Evolutionary conservation across 2,888 invertebrate genomes (phyloP).

Genomic region (Anoncus sp.): DNA sequence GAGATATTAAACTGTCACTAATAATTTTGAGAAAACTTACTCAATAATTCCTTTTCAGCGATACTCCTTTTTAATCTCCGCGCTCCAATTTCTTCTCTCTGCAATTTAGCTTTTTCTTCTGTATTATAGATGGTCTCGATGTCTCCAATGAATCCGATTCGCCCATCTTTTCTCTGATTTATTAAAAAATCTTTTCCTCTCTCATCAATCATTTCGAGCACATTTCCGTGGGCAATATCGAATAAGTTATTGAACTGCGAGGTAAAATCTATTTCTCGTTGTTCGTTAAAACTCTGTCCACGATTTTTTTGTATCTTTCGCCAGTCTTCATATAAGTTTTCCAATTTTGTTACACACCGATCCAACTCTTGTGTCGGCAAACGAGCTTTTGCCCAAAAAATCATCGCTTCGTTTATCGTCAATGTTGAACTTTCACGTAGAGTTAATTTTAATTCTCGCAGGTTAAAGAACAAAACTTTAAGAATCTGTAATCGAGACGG

Average conservation of each 20-base stretch:
- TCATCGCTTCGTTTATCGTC: constrained; percentile 54
- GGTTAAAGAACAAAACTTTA: constrained; percentile 62
- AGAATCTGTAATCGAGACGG: constrained; percentile 62
- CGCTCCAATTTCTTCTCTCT: neutral
- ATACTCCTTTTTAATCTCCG: constrained; percentile 5
- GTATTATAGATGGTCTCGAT: too few species aligned
- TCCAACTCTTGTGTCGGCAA: constrained; percentile 49
- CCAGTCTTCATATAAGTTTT: constrained; percentile 73
- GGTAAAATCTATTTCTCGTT: constrained; percentile 50
- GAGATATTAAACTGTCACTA: constrained; percentile 1
- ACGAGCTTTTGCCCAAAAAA: constrained; percentile 63
- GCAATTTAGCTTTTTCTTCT: too few species aligned
- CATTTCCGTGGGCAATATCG: constrained; percentile 47
- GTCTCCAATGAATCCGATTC: too few species aligned
- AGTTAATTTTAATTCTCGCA: constrained; percentile 56
- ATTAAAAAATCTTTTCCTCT: too few species aligned
- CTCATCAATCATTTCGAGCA: constrained; percentile 44
- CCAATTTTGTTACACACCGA: constrained; percentile 63
- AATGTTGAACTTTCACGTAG: constrained; percentile 58
- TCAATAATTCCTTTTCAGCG: constrained; percentile 12
- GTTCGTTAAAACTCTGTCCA: constrained; percentile 52
- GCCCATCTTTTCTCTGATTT: too few species aligned
- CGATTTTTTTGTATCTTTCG: constrained; percentile 71
- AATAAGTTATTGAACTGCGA: constrained; percentile 11
- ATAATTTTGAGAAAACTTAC: constrained; percentile 13